These are phyloP conservation scores for Pseudorectes ferrugineus DNA, from an alignment of 2,113 vertebrate genomes.

Conservation along the genomic window DNA sequence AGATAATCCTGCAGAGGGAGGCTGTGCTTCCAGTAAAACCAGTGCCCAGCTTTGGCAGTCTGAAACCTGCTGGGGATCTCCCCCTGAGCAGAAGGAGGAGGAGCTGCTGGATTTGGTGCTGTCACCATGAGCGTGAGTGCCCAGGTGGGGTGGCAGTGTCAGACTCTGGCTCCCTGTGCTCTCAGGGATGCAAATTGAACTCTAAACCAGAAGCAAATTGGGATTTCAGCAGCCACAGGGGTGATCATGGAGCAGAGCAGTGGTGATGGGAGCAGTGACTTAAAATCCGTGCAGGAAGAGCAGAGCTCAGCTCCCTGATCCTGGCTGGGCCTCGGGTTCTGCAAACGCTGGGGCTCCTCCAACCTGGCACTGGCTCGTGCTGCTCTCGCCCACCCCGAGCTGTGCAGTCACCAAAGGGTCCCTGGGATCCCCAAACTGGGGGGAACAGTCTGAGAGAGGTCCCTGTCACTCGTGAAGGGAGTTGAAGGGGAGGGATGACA, in stretches of 20 bases:
- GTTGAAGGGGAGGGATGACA: not conserved
- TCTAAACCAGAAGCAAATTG: not conserved
- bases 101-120: not conserved
- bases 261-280: not conserved
- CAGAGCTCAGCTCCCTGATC: not conserved
- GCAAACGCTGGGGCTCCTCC: not conserved
- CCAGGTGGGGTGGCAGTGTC: not conserved
- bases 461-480: not conserved
- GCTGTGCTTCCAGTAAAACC: not conserved
- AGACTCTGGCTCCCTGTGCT: not conserved
- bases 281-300: not conserved
- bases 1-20: not conserved
- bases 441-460: not conserved
- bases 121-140: rapidly evolving
- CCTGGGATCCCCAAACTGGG: not conserved
- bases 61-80: not conserved
- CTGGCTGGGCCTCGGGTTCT: not conserved
- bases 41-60: not conserved
- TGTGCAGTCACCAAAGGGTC: not conserved
- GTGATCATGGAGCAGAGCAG: not conserved
- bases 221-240: not conserved
- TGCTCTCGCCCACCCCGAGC: not conserved
- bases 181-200: not conserved
- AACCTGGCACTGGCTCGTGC: rapidly evolving
- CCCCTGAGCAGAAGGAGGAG: not conserved